phyloP scores from a whole-genome alignment of 2,113 vertebrate genomes.

The Lates calcarifer region DNA sequence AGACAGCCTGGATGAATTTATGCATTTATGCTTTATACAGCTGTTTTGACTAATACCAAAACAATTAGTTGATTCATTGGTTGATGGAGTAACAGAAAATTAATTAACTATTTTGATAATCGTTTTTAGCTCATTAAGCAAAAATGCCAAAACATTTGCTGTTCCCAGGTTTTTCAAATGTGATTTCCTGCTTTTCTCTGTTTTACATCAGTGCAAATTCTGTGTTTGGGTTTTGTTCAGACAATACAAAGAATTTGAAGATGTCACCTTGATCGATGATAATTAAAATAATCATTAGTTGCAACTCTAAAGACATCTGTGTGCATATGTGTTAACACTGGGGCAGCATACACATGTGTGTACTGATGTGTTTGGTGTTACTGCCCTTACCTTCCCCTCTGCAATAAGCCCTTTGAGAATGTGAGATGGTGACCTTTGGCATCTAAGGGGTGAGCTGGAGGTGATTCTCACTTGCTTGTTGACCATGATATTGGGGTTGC shows the following conservation, averaged over 20 bases:
- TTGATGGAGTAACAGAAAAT: neutral
- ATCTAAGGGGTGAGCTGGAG: constrained; percentile 49
- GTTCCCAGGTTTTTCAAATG: neutral
- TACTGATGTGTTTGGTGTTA: neutral
- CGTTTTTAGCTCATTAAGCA: neutral
- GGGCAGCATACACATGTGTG: neutral
- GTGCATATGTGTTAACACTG: neutral
- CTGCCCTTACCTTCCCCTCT: constrained; percentile 8
- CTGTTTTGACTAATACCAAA: constrained; percentile 14
- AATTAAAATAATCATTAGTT: neutral
- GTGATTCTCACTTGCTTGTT: constrained; percentile 35
- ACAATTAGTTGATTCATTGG: constrained; percentile 11
- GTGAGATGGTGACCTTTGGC: constrained; percentile 51
- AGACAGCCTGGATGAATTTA: constrained; percentile 44
- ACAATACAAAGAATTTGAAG: neutral
- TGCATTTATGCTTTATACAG: constrained; percentile 44
- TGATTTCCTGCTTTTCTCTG: neutral
- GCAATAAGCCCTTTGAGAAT: constrained; percentile 62
- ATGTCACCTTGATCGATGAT: neutral
- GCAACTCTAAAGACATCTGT: neutral
- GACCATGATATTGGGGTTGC: neutral
- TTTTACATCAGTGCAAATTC: neutral
- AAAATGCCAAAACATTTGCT: neutral
- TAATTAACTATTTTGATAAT: neutral
- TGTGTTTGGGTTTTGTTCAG: neutral